Base-by-base conservation (phyloP, 1,140 invertebrate genomes). In the Teleopsis dalmanni region DNA sequence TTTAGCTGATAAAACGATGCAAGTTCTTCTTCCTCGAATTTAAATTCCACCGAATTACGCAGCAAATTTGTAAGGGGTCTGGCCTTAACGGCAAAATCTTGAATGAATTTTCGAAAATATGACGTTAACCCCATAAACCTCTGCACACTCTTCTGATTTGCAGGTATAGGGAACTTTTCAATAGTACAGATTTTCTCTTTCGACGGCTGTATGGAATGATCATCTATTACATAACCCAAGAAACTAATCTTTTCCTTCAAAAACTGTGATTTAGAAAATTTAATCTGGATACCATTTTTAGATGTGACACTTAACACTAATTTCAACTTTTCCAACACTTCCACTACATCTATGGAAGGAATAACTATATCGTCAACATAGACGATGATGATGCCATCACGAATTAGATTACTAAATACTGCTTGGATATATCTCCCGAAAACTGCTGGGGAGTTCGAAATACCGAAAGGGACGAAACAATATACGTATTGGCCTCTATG, bases 401-500 rank as follows among this genome's bases (percentile, higher is more conserved):
- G 11, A 10, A 48, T 27, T 3, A 55, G 23, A 3, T 49, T 33
- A 14, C 31, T 6, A 3, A 56, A 27, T 3, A 54, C 47, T 18
- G 42, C 8, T 38, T 68, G 62, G 16, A 76, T 72, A 7, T 72
- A 55, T 29, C 60, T 38, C 45, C 72, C 62, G 47, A 75, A 76
- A 2, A 64, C 58, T 7, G 60, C 44, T 0, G 73, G 63, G 0
- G 67, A 59, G 53, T 73, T 75, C 6, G 51, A 55, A 3, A 77
- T 51, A 21, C 0, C 50, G 38, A 52, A 52, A 11, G 53, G 51
- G 10, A 51, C 45, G 36, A 35, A 48, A 13, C 25, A 36, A 38
- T 42, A 54, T 38, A 46, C 40, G 21, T 18, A 50, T 21, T 50
- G 48, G 3, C 48, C 38, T 3, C 27, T 25, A 22, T 40, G 26